phyloP scores from a whole-genome alignment of 2,888 invertebrate genomes.

The Spicauda simplicius region DNA sequence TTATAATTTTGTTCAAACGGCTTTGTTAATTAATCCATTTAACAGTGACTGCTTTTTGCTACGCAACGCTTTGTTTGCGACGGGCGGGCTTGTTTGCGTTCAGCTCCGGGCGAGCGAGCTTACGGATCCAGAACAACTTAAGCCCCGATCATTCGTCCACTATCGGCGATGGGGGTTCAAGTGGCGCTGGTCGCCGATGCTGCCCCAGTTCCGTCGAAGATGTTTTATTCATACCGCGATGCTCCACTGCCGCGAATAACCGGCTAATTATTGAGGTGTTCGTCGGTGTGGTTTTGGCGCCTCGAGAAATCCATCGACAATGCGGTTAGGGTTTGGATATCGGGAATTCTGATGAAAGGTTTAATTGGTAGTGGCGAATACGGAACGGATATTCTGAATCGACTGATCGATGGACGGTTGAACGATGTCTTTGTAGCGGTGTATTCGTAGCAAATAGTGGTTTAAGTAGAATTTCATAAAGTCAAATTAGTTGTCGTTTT shows the following conservation, averaged over 20 bases:
- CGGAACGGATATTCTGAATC: constrained; percentile 15
- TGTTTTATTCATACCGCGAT: constrained; percentile 80
- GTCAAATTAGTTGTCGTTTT: too few species aligned
- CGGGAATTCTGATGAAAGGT: constrained; percentile 23
- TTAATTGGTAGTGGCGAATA: constrained; percentile 31
- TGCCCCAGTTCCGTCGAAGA: constrained; percentile 68
- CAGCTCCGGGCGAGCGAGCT: constrained; percentile 19
- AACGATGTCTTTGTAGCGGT: not conserved
- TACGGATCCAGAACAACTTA: not conserved
- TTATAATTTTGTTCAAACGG: constrained; percentile 45
- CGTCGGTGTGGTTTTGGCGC: constrained; percentile 61
- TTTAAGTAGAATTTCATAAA: too few species aligned
- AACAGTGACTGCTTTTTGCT: constrained; percentile 60
- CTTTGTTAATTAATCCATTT: constrained; percentile 72
- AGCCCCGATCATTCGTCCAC: constrained; percentile 10
- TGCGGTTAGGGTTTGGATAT: constrained; percentile 23
- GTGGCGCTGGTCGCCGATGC: constrained; percentile 55
- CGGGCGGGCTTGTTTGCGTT: constrained; percentile 44
- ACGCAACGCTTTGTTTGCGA: constrained; percentile 48
- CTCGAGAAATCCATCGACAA: constrained; percentile 49
- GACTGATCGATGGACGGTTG: not conserved
- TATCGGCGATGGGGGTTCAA: constrained; percentile 43
- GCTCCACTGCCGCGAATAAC: constrained; percentile 72
- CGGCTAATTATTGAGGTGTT: constrained; percentile 79
- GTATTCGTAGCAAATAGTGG: not conserved